These are phyloP conservation scores for Muntiacus reevesi DNA, from an alignment of 2,113 vertebrate genomes.

Conservation along the genomic window DNA sequence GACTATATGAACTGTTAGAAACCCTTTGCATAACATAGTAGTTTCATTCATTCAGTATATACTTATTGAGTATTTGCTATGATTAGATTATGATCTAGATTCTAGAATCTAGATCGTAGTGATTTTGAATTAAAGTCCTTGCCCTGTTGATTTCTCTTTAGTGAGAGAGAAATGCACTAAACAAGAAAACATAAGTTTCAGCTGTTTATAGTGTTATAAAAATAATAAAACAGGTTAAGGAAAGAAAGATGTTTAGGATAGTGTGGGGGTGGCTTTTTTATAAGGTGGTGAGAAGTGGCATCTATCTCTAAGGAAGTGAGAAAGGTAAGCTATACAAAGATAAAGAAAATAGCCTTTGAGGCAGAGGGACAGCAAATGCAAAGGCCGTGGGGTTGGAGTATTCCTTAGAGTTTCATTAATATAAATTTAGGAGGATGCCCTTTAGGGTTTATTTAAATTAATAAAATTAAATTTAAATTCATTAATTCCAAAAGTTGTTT, in stretches of 20 bases:
- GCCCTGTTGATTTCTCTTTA: background rate
- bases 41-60: background rate
- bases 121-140: constrained; percentile 21
- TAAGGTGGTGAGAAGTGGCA: background rate
- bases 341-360: background rate
- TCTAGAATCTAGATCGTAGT: background rate
- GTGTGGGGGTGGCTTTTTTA: background rate
- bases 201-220: background rate
- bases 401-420: constrained; percentile 1
- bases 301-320: background rate
- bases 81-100: background rate
- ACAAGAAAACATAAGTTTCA: constrained; percentile 9
- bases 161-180: background rate
- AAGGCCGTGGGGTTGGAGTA: background rate
- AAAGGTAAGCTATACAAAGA: background rate
- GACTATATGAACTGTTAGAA: background rate
- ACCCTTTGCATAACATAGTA: background rate
- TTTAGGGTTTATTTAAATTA: background rate
- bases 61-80: background rate
- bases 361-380: background rate
- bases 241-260: constrained; percentile 16
- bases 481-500: constrained; percentile 19
- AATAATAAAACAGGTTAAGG: background rate
- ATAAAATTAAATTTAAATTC: constrained; percentile 11
- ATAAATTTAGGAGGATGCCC: background rate